Evolutionary conservation across 2,797 vertebrate species (phyloP), one percentile per base, ranked within the genome.

Genomic region (Enteromius thamalakanensis): DNA sequence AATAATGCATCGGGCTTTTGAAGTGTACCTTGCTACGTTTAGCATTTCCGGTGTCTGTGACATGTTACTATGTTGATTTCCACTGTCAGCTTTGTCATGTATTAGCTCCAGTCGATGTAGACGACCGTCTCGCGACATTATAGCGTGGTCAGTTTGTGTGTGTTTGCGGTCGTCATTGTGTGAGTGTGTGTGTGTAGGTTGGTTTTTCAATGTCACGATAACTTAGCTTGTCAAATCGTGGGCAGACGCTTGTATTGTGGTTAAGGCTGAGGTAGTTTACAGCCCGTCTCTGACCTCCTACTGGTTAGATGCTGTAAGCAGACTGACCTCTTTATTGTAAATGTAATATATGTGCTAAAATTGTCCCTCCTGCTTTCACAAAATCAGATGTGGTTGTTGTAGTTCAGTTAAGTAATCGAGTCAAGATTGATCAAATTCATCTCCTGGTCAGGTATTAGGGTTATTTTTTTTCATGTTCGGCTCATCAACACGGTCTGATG

Each of bases 1-100:
- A 81, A 89, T 87, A 86, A 82, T 76, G 82, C 76, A 40, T 80
- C 53, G 1, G 51, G 65, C 40, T 53, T 70, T 78, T 64, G 40
- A 62, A 49, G 74, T 55, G 17, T 69, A 58, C 34, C 49, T 6
- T 60, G 64, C 19, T 77, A 58, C 19, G 5, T 45, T 76, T 42
- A 12, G 40, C 75, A 78, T 78, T 78, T 78, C 65, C 81, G 65
- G 42, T 40, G 53, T 71, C 15, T 78, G 74, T 83, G 75, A 37
- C 40, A 69, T 76, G 64, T 58, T 70, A n/a, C 34, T 49, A 51
- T 82, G 60, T 75, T 40, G 4, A 68, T 70, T 60, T 70, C n/a
- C 23, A 71, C 29, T 26, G 65, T 37, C 65, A 10, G 26, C 11
- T 83, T 75, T 68, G 71, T 75, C 60, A 53, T 40, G 17, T 23